Conservation (phyloP, 2,113 vertebrate species). For the Dromas ardeola region DNA sequence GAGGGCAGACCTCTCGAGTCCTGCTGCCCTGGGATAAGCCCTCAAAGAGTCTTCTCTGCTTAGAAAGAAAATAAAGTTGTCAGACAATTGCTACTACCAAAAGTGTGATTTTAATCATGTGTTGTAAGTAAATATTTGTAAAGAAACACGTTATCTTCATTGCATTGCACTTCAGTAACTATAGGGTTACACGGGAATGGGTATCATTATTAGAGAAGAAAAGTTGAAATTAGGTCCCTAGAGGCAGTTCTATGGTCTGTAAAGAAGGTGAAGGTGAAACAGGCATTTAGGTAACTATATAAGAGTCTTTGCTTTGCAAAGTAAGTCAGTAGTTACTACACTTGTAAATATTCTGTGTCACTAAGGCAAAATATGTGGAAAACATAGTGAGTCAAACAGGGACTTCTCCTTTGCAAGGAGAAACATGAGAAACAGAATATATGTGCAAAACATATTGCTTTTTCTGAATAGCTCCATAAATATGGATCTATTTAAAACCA, state of each 20-base stretch:
- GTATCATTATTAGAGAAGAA: not conserved
- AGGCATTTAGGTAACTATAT: not conserved
- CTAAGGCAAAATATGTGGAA: not conserved
- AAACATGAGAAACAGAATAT: slow-evolving; percentile 10
- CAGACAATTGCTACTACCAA: not conserved
- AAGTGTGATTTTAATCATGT: not conserved
- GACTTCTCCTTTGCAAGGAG: not conserved
- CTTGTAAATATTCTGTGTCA: not conserved
- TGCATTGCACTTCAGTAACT: not conserved
- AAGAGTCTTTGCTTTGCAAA: not conserved
- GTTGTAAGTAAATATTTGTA: not conserved
- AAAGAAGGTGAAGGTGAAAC: not conserved
- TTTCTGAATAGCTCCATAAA: slow-evolving; percentile 30
- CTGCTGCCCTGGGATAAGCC: not conserved
- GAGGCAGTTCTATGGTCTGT: not conserved
- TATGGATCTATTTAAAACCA: slow-evolving; percentile 26
- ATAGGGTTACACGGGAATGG: not conserved
- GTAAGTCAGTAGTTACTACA: not conserved
- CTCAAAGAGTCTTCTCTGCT: not conserved
- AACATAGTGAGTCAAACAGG: not conserved
- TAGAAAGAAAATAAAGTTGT: not conserved
- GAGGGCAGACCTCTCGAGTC: not conserved
- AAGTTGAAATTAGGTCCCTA: not conserved
- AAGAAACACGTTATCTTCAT: not conserved
- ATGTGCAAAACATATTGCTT: not conserved